Conservation (phyloP, 2,797 vertebrate species). For the Semaprochilodus insignis region DNA sequence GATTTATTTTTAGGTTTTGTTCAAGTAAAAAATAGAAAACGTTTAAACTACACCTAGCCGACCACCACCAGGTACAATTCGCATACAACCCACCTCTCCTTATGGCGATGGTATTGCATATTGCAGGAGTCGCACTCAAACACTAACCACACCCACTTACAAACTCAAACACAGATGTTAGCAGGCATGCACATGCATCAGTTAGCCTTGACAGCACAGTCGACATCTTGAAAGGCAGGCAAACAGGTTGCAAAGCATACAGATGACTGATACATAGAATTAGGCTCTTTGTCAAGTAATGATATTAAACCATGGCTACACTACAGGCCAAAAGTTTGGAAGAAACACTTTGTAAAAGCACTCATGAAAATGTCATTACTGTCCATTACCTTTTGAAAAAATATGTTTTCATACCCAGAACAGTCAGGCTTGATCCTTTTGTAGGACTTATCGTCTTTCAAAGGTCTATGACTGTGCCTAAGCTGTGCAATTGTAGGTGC, state of each 20-base stretch:
- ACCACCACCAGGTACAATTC: too few species aligned
- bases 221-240: conserved; percentile 28
- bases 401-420: not conserved
- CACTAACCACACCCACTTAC: not conserved
- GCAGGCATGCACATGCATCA: not conserved
- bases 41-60: too few species aligned
- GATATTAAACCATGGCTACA: not conserved
- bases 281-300: not conserved
- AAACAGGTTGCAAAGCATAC: conserved; percentile 17
- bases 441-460: too few species aligned
- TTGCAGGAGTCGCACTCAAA: not conserved
- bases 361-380: not conserved
- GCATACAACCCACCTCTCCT: too few species aligned
- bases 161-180: conserved; percentile 1
- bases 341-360: not conserved
- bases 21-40: too few species aligned
- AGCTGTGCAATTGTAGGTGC: not conserved
- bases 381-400: too few species aligned
- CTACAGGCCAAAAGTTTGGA: not conserved
- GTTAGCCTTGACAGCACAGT: not conserved
- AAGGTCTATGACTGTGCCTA: not conserved
- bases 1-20: too few species aligned
- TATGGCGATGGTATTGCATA: too few species aligned
- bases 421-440: not conserved
- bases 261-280: conserved; percentile 18